Base-by-base conservation (phyloP, 1,140 invertebrate species). In the Aphidius ervi region DNA sequence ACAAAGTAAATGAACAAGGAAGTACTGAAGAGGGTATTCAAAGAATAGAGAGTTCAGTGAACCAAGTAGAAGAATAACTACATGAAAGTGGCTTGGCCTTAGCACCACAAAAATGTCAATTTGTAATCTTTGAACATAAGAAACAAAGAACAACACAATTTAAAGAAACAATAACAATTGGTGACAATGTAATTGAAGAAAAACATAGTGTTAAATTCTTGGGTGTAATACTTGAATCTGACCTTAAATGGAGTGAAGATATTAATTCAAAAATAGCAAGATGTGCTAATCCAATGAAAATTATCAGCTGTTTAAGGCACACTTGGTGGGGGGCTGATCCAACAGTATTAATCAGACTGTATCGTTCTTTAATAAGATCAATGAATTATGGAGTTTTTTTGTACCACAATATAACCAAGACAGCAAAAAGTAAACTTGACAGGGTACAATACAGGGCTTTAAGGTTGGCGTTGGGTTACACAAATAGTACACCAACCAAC, bases 61-160 rank as follows among this genome's bases (percentile, higher is more conserved):
- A 20, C 8, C 23, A 20, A 54, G 5, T 50, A 10, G 20, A 46
- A 55, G 5, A 45, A 48, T 10, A 10, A 6, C 6, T n/a, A 3
- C 10, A 46, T 46, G 37, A 31, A 57, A 40, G 1, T 5, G 31
- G 46, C 9, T 23, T 40, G 1, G 3, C 5, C 5, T 6, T n/a
- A n/a, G 45, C 6, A 39, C n/a, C 16, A 8, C 8, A n/a, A 10
- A 57, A 57, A 23, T 57, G 46, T 4, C 37, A 47, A 9, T 45
- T 45, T 16, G 10, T 57, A 39, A n/a, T 61, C 20, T 64, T 64
- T 49, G 46, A 48, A 57, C 20, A 58, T 50, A 58, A 50, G 46
- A 56, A 55, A 48, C n/a, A 31, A 20, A 59, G 31, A 4, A 40
- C 3, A 5, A 5, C 6, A 40, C 2, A 10, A 9, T 1, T 9